Conservation (phyloP, 2,888 invertebrate species). For the Apoda limacodes region DNA sequence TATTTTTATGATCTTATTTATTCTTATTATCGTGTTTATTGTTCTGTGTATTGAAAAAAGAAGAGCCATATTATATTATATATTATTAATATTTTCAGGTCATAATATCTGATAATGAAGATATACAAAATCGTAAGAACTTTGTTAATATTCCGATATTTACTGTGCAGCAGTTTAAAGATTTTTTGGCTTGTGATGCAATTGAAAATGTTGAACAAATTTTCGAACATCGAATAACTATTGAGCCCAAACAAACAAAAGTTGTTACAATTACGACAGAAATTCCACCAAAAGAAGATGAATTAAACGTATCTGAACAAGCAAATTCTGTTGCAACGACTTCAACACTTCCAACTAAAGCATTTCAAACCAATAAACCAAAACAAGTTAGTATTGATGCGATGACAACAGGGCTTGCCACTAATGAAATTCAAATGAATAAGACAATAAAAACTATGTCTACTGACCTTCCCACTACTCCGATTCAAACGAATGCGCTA, state of each 20-base stretch:
- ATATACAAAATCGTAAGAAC: slow-evolving; percentile 23
- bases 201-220: not conserved
- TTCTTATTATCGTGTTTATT: too few species aligned
- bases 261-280: too few species aligned
- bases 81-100: slow-evolving; percentile 28
- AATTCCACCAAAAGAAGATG: too few species aligned
- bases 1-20: too few species aligned
- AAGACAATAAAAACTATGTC: slow-evolving; percentile 2
- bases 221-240: too few species aligned
- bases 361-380: slow-evolving; percentile 1
- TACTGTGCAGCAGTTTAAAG: slow-evolving; percentile 28
- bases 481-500: too few species aligned
- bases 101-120: slow-evolving; percentile 30
- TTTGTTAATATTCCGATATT: slow-evolving; percentile 24
- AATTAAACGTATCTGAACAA: not conserved
- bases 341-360: slow-evolving; percentile 21
- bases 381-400: not conserved
- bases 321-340: slow-evolving; percentile 3
- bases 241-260: too few species aligned
- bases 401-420: not conserved
- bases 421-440: slow-evolving; percentile 2
- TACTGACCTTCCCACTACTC: too few species aligned
- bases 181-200: slow-evolving; percentile 12
- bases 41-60: too few species aligned
- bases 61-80: not conserved